Percentiles rank a stretch among this genome's conserved stretches.
These are phyloP conservation scores for Cyrtorhinus lividipennis DNA, from an alignment of 1,140 invertebrate genomes.

Conservation along the genomic window DNA sequence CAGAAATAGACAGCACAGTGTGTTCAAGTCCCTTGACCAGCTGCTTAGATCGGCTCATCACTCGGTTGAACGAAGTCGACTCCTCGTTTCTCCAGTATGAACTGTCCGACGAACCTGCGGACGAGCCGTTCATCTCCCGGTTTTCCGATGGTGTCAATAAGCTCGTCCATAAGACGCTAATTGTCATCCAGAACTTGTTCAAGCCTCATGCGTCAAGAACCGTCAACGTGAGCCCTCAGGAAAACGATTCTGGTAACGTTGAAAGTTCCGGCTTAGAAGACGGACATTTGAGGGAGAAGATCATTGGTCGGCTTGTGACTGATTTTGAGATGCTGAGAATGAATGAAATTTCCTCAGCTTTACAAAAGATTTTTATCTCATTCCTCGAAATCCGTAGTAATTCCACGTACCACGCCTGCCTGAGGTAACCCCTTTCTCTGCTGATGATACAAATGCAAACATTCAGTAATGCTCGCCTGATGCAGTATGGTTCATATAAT, in stretches of 20 bases:
- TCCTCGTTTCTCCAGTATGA: background rate
- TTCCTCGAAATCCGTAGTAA: background rate
- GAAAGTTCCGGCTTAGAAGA: conserved; percentile 35
- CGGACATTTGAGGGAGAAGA: conserved; percentile 44
- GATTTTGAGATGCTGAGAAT: conserved; percentile 42
- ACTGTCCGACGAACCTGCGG: background rate
- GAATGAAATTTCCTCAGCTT: conserved; percentile 28
- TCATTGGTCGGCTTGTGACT: conserved; percentile 40
- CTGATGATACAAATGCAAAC: background rate
- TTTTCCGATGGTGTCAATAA: conserved; percentile 17
- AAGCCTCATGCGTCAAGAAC: conserved; percentile 37
- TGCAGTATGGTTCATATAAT: background rate
- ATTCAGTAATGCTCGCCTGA: background rate
- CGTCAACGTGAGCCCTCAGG: conserved; percentile 30
- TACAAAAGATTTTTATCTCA: background rate
- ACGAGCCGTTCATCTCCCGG: background rate
- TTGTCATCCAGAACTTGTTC: conserved; percentile 51
- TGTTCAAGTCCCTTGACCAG: conserved; percentile 17
- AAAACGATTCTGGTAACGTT: conserved; percentile 18
- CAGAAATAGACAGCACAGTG: conserved; percentile 5
- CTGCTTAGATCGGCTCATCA: conserved; percentile 12
- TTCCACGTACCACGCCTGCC: background rate
- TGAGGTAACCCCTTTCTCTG: background rate
- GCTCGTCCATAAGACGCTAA: conserved; percentile 34
- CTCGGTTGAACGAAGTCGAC: conserved; percentile 5